Evolutionary conservation across 2,113 vertebrate genomes (phyloP), one percentile per base, ranked within the genome.

Genomic region (Zapornia atra): DNA sequence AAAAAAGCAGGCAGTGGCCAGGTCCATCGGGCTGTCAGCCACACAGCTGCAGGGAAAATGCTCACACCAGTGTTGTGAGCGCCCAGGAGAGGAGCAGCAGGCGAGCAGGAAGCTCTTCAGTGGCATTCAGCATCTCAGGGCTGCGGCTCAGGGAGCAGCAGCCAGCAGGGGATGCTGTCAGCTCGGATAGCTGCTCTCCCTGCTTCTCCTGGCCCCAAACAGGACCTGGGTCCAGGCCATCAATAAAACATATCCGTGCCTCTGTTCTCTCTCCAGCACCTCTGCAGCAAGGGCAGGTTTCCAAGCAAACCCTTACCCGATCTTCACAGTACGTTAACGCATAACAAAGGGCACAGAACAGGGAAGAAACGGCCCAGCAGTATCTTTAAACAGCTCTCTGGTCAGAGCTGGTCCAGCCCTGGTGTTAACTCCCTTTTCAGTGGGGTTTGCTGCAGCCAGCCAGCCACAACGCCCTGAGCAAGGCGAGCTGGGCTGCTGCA

Each of bases 141-240:
- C 33, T 3, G 54, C 17, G 12, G 33, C 73, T 14, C 12, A 4
- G 71, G 42, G 3, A 77, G 70, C 34, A 0, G 18, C 1, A 25
- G 59, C 94, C 96, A 5, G 85, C 93, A 96, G 96, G 28, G 90
- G 96, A 90, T 78, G 93, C 82, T 94, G 73, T 94, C 2, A 70
- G 92, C 93, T 92, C 4, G 33, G 68, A 38, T 3, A 76, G 8
- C 21, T 9, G 17, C 60, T 53, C 25, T 57, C 28, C 64, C 24
- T 5, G 21, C 40, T 77, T 1, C 60, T 2, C 61, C 66, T 9
- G 36, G 15, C 22, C 8, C 17, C 26, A 16, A 31, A 50, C 44
- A 68, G 51, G 51, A 34, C 29, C 68, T 31, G 63, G 26, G 20
- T 18, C 73, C 48, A 19, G 33, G 51, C 34, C 33, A 11, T 54